These are phyloP conservation scores for Anarsia innoxiella DNA, from an alignment of 2,888 invertebrate genomes.

Conservation along the genomic window DNA sequence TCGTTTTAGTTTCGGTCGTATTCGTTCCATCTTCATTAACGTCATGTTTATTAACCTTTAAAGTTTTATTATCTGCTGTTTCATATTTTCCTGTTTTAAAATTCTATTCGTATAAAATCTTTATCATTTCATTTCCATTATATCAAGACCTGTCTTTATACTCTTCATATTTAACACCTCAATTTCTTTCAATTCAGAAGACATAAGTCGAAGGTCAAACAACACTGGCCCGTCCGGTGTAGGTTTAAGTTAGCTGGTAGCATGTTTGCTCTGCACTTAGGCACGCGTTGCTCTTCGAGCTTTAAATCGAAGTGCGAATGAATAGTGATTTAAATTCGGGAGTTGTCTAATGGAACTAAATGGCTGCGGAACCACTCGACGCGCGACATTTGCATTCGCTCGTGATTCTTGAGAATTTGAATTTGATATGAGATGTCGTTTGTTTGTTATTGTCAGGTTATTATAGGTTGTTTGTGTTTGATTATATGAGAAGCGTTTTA, in stretches of 20 bases:
- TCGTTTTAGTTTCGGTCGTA: too few species aligned
- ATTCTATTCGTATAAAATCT: too few species aligned
- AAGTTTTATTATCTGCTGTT: too few species aligned
- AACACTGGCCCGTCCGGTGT: constrained; percentile 40
- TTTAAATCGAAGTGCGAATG: constrained; percentile 72
- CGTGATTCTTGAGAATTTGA: constrained; percentile 1
- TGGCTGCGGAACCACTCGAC: constrained; percentile 17
- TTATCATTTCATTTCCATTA: too few species aligned
- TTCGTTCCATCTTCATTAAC: too few species aligned
- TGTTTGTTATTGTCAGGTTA: too few species aligned
- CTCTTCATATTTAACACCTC: too few species aligned
- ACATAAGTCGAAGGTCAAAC: constrained; percentile 26
- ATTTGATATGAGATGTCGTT: constrained; percentile 2
- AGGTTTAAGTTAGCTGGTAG: constrained; percentile 58
- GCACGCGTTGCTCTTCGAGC: constrained; percentile 54
- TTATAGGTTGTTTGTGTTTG: too few species aligned
- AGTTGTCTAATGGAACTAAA: constrained; percentile 56
- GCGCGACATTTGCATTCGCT: constrained; percentile 11
- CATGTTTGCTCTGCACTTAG: constrained; percentile 69
- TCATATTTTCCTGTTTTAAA: too few species aligned
- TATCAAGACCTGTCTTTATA: too few species aligned
- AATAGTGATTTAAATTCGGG: constrained; percentile 66
- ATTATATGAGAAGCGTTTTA: too few species aligned
- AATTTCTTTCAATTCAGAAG: background rate
- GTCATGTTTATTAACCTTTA: too few species aligned